Percentiles rank a stretch among this genome's conserved stretches.
Conservation (phyloP, 2,888 invertebrate genomes). For the Leptothorax acervorum region DNA sequence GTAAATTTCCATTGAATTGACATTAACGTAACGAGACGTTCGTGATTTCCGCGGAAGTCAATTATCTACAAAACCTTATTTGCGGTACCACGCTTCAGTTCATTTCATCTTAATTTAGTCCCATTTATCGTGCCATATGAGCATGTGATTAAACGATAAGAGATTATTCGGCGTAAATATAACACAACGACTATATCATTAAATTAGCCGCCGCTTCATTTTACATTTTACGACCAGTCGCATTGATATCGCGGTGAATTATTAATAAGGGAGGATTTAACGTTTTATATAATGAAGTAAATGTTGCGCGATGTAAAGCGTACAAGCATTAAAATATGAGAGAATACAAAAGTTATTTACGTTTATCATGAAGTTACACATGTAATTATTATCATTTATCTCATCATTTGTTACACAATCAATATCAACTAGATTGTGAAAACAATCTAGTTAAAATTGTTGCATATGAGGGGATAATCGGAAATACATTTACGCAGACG, state of each 20-base stretch:
- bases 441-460: background rate
- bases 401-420: background rate
- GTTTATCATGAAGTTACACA: background rate
- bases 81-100: background rate
- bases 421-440: background rate
- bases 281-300: conserved; percentile 16
- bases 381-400: background rate
- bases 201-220: conserved; percentile 18
- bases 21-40: conserved; percentile 5
- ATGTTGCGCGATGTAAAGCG: background rate
- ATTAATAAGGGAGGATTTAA: conserved; percentile 19
- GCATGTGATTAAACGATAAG: background rate
- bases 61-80: conserved; percentile 22
- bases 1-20: conserved; percentile 8
- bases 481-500: background rate
- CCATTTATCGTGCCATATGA: background rate
- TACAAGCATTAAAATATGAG: conserved; percentile 12
- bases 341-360: conserved; percentile 27
- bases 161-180: conserved; percentile 6
- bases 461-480: background rate
- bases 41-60: background rate
- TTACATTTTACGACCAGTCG: conserved; percentile 15
- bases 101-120: background rate
- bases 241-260: conserved; percentile 9
- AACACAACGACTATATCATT: conserved; percentile 13